A percentile compares a stretch with the other conserved stretches of the same genome.
phyloP scores from a whole-genome alignment of 2,797 vertebrate species.

The Rhodeus uyekii region DNA sequence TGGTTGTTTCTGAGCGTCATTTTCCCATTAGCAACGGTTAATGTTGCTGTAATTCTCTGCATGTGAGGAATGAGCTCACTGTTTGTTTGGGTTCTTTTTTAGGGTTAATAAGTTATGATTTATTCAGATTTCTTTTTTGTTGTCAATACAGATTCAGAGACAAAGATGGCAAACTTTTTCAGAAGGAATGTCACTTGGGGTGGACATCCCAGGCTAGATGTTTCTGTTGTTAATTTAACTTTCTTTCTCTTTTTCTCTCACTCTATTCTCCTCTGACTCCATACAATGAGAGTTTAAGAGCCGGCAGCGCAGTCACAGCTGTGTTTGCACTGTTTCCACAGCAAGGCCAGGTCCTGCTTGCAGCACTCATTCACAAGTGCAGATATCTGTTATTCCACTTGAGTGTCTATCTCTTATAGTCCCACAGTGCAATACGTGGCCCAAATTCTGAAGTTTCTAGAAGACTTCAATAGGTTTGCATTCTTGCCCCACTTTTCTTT shows the following conservation, averaged over 20 bases:
- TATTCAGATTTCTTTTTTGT: constrained; percentile 3
- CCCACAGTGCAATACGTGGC: constrained; percentile 5
- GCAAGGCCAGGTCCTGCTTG: constrained; percentile 26
- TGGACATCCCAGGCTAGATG: constrained; percentile 10
- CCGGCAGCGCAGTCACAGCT: constrained; percentile 32
- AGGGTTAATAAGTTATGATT: background rate
- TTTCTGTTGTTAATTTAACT: constrained; percentile 34
- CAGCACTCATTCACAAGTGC: constrained; percentile 38
- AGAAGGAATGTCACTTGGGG: background rate
- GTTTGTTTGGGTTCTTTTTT: background rate
- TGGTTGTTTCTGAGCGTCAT: constrained; percentile 23
- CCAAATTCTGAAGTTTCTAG: constrained; percentile 15
- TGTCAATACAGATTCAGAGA: background rate
- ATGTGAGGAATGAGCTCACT: background rate
- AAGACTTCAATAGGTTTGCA: background rate
- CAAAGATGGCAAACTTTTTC: background rate
- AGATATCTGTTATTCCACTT: constrained; percentile 43
- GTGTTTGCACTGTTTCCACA: constrained; percentile 44
- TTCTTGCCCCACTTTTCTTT: constrained; percentile 19
- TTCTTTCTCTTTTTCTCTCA: background rate
- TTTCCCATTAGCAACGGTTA: constrained; percentile 38
- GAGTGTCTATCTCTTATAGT: constrained; percentile 9
- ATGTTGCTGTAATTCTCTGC: constrained; percentile 20
- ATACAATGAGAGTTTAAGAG: background rate
- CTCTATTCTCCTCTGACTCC: constrained; percentile 19